Percentiles rank a stretch among this genome's conserved stretches.
Conservation (phyloP, 2,113 vertebrate species). For the Chaenocephalus aceratus region DNA sequence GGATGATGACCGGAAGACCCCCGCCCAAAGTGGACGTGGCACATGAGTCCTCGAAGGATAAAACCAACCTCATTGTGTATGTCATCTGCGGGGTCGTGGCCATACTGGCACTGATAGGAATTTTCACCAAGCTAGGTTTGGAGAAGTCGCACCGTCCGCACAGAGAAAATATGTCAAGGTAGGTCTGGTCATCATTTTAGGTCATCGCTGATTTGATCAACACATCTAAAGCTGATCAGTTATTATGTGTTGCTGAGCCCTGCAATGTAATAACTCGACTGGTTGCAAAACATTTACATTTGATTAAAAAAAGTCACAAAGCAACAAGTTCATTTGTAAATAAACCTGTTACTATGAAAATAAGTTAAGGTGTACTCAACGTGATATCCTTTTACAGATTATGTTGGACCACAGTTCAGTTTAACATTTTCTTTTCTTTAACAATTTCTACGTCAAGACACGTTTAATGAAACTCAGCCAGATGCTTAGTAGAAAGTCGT, state of each 20-base stretch:
- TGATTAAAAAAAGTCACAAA: background rate
- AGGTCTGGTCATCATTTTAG: constrained; percentile 55
- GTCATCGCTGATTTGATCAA: background rate
- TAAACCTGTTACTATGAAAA: background rate
- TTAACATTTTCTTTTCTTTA: too few species aligned
- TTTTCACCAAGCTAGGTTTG: constrained; percentile 98
- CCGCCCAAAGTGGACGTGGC: constrained; percentile 90
- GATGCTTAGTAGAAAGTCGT: background rate
- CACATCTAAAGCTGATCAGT: background rate
- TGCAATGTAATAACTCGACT: background rate
- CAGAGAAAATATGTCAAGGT: constrained; percentile 97
- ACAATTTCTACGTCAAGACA: background rate
- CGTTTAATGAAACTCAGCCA: background rate
- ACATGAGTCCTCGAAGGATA: constrained; percentile 92
- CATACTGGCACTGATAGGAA: constrained; percentile 96
- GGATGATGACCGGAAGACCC: constrained; percentile 93
- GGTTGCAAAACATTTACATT: background rate
- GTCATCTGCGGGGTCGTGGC: constrained; percentile 98
- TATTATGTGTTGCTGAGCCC: background rate
- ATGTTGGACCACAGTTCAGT: background rate
- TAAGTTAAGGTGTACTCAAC: background rate
- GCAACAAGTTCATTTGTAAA: background rate
- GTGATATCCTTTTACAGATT: background rate
- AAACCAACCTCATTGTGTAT: constrained; percentile 98
- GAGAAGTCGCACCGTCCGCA: constrained; percentile 97